phyloP scores from a whole-genome alignment of 1,140 invertebrate genomes.

The Cydia strobilella region DNA sequence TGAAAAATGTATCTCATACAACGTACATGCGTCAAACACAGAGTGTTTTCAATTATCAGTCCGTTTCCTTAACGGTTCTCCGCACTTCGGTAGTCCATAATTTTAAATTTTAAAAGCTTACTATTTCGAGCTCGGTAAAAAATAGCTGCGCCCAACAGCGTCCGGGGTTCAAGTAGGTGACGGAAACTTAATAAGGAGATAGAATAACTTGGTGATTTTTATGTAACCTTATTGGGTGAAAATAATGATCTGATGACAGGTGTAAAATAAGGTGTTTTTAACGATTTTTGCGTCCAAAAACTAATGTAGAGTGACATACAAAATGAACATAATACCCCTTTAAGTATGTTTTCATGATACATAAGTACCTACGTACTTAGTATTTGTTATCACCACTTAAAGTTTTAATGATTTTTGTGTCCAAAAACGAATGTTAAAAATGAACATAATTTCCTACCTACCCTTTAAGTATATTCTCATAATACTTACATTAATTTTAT shows the following conservation, averaged over 20 bases:
- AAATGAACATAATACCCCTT: background rate
- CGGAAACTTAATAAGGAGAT: constrained; percentile 17
- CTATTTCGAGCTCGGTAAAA: constrained; percentile 28
- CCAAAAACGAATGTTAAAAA: too few species aligned
- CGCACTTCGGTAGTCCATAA: constrained; percentile 28
- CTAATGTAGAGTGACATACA: background rate
- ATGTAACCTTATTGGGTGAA: background rate
- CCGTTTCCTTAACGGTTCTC: constrained; percentile 21
- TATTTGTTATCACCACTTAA: too few species aligned
- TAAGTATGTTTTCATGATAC: background rate
- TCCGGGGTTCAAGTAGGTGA: background rate
- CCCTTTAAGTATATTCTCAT: too few species aligned
- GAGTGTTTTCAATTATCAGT: constrained; percentile 29
- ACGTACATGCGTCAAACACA: background rate
- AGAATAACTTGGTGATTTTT: background rate
- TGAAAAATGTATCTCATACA: constrained; percentile 1
- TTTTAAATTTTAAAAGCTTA: constrained; percentile 31
- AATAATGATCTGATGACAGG: constrained; percentile 8
- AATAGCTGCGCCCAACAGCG: constrained; percentile 10
- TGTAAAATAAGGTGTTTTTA: background rate
- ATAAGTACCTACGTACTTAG: background rate
- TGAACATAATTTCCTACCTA: too few species aligned
- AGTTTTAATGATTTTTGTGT: too few species aligned
- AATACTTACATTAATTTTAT: too few species aligned
- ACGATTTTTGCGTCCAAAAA: background rate